Evolutionary conservation across 2,113 vertebrate genomes (phyloP).

Genomic region (Herpetotheres cachinnans): DNA sequence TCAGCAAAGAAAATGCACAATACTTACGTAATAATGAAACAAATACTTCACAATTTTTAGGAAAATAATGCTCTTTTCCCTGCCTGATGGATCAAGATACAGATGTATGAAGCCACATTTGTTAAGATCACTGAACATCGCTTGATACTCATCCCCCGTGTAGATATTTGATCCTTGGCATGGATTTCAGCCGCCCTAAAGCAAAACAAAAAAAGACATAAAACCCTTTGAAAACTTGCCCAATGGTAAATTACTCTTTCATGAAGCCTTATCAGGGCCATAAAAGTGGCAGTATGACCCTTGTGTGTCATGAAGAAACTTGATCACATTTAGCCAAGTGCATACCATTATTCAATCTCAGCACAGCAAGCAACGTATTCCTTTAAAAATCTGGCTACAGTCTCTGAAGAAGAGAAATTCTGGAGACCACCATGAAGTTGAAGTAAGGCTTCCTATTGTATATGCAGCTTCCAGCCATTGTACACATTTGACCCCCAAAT

Average conservation of each 20-base stretch:
- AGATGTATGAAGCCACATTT: background rate
- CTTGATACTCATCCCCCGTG: background rate
- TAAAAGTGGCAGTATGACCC: background rate
- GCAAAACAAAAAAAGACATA: background rate
- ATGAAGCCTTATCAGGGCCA: background rate
- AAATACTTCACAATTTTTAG: background rate
- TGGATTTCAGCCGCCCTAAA: background rate
- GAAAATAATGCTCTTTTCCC: background rate
- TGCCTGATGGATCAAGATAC: background rate
- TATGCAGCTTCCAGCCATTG: slow-evolving; percentile 54
- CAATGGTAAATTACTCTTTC: background rate
- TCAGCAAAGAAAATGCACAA: background rate
- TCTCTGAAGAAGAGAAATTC: background rate
- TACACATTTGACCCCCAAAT: slow-evolving; percentile 79
- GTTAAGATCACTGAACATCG: background rate
- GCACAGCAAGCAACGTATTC: background rate
- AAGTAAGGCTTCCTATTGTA: slow-evolving; percentile 54
- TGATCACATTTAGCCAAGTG: background rate
- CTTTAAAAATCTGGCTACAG: background rate
- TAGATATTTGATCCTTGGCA: background rate
- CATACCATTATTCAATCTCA: background rate
- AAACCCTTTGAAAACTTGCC: background rate
- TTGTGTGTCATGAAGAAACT: background rate
- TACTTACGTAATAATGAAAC: background rate
- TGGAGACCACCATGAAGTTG: background rate